A percentile compares a stretch with the other conserved stretches of the same genome.
Evolutionary conservation across 2,888 invertebrate species (phyloP).

Genomic region (Malthinus seriepunctatus): DNA sequence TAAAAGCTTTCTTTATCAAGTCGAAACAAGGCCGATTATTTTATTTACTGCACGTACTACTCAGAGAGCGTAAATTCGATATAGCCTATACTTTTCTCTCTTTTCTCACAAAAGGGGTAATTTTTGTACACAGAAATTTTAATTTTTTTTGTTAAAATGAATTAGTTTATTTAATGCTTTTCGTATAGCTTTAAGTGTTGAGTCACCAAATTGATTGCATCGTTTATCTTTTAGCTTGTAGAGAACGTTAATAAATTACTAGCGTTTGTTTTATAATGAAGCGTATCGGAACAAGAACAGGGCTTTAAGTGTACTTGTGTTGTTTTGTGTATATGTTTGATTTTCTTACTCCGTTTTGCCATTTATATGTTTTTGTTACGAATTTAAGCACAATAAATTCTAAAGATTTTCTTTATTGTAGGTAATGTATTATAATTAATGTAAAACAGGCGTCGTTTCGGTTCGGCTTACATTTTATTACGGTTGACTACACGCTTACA

Average conservation of each 20-base stretch:
- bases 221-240: conserved; percentile 19
- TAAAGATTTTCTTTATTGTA: too few species aligned
- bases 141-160: conserved; percentile 1
- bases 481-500: too few species aligned
- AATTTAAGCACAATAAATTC: too few species aligned
- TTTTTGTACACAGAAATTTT: not conserved
- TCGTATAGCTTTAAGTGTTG: conserved; percentile 15
- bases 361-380: too few species aligned
- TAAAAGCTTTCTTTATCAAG: conserved; percentile 24
- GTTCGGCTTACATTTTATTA: too few species aligned
- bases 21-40: conserved; percentile 6
- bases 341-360: too few species aligned
- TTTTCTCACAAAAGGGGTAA: not conserved
- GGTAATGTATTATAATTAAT: too few species aligned
- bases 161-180: conserved; percentile 17
- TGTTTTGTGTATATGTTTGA: not conserved
- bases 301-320: not conserved
- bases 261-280: conserved; percentile 15
- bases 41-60: conserved; percentile 2
- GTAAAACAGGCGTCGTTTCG: too few species aligned
- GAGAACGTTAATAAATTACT: conserved; percentile 21
- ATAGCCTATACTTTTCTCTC: not conserved
- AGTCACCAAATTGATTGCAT: conserved; percentile 20
- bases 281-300: conserved; percentile 10
- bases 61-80: not conserved